Evolutionary conservation across 2,113 vertebrate species (phyloP).

Genomic region (Sorex fumeus): DNA sequence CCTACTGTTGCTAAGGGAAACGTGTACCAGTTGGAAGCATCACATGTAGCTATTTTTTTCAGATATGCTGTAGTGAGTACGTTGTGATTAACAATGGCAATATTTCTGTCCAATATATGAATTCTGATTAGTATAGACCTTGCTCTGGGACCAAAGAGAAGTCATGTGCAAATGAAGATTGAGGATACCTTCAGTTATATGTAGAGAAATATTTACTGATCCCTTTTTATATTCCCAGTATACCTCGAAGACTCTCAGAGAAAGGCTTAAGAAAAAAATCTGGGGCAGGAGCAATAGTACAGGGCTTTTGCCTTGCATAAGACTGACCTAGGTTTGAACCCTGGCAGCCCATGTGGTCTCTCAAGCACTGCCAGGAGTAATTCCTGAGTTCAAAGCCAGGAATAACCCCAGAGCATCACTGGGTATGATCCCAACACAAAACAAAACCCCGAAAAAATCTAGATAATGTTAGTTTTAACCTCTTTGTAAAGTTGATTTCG

Average conservation of each 20-base stretch:
- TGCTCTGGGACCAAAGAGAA: neutral
- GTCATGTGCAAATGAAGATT: too few species aligned
- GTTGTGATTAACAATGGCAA: neutral
- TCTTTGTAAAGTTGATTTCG: neutral
- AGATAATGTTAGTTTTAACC: neutral
- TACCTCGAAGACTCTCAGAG: neutral
- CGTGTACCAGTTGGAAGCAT: neutral
- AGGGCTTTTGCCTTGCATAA: too few species aligned
- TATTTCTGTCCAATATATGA: neutral
- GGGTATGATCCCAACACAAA: too few species aligned
- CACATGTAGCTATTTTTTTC: neutral
- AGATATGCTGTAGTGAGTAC: neutral
- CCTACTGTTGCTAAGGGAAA: neutral
- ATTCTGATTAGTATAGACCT: neutral
- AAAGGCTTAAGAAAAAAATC: slow-evolving; percentile 17
- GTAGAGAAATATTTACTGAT: neutral
- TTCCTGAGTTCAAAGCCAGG: too few species aligned
- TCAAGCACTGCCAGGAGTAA: too few species aligned
- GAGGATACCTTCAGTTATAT: neutral
- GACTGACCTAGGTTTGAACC: too few species aligned
- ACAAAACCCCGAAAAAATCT: neutral
- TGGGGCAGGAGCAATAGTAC: too few species aligned
- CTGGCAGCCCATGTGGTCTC: too few species aligned
- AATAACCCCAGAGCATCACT: too few species aligned
- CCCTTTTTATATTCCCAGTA: neutral